Evolutionary conservation across 2,797 vertebrate species (phyloP).

Genomic region (Sebastes oblongus): DNA sequence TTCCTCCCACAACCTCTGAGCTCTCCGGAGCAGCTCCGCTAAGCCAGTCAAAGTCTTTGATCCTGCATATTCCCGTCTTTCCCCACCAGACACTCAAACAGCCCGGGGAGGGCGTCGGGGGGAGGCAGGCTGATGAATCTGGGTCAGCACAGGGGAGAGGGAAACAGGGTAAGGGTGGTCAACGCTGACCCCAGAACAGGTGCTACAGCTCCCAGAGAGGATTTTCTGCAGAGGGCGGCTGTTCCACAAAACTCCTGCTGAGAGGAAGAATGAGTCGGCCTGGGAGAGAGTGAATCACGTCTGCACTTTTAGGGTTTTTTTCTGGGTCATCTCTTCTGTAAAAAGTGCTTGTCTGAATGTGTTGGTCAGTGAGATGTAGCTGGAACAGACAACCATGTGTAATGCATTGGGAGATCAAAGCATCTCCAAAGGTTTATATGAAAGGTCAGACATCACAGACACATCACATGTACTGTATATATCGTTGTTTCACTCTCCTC

Average conservation of each 20-base stretch:
- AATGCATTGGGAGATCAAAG: slow-evolving; percentile 27
- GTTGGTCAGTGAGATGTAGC: slow-evolving; percentile 2
- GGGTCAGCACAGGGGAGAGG: slow-evolving; percentile 60
- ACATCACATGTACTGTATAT: slow-evolving; percentile 9
- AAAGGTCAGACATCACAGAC: slow-evolving; percentile 20
- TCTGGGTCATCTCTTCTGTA: slow-evolving; percentile 34
- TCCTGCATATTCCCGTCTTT: slow-evolving; percentile 26
- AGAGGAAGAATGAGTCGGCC: slow-evolving; percentile 39
- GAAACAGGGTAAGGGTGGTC: slow-evolving; percentile 24
- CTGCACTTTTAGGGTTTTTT: slow-evolving; percentile 13
- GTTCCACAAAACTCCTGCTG: slow-evolving; percentile 41
- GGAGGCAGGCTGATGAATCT: slow-evolving; percentile 53
- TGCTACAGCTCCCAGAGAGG: slow-evolving; percentile 63
- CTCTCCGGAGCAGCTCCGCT: slow-evolving; percentile 32
- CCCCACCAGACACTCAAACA: slow-evolving; percentile 22
- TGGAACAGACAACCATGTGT: slow-evolving; percentile 12
- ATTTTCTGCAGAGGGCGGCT: slow-evolving; percentile 42
- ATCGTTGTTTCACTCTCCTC: background rate
- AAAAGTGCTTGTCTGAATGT: slow-evolving; percentile 5
- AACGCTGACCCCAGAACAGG: slow-evolving; percentile 66
- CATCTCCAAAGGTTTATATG: slow-evolving; percentile 15
- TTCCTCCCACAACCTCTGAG: slow-evolving; percentile 35
- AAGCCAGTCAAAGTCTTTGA: slow-evolving; percentile 62
- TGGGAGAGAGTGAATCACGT: slow-evolving; percentile 16
- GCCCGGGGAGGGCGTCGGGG: background rate